Conservation (phyloP, 2,113 vertebrate species). For the Echinops telfairi region DNA sequence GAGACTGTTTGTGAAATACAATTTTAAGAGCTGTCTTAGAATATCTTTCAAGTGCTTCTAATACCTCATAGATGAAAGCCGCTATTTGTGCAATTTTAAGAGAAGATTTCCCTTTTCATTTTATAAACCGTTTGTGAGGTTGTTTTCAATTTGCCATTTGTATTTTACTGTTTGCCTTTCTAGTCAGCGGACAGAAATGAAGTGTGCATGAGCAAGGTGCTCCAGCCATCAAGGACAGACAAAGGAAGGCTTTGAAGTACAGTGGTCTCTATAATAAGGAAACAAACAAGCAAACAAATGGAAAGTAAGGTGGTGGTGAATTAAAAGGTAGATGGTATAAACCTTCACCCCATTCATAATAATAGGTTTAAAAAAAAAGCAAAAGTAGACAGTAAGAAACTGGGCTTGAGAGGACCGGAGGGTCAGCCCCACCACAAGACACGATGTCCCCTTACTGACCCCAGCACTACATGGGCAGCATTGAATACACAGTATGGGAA, state of each 20-base stretch:
- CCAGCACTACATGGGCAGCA: no score
- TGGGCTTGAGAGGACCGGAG: no score
- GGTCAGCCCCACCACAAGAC: no score
- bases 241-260: not conserved
- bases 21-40: not conserved
- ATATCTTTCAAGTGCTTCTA: conserved; percentile 8
- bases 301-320: not conserved
- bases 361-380: no score
- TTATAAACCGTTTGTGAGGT: not conserved
- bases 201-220: not conserved
- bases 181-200: conserved; percentile 44
- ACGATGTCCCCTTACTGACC: no score
- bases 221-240: not conserved
- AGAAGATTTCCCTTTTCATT: not conserved
- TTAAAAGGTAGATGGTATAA: not conserved
- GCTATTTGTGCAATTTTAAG: not conserved
- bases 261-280: not conserved
- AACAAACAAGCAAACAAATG: no score
- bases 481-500: no score
- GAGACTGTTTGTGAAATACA: conserved; percentile 51
- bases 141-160: conserved; percentile 22
- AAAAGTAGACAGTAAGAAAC: no score
- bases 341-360: no score
- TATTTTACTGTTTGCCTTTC: conserved; percentile 4
- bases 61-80: conserved; percentile 19